Conservation (phyloP, 2,113 vertebrate genomes). For the Bungarus multicinctus region DNA sequence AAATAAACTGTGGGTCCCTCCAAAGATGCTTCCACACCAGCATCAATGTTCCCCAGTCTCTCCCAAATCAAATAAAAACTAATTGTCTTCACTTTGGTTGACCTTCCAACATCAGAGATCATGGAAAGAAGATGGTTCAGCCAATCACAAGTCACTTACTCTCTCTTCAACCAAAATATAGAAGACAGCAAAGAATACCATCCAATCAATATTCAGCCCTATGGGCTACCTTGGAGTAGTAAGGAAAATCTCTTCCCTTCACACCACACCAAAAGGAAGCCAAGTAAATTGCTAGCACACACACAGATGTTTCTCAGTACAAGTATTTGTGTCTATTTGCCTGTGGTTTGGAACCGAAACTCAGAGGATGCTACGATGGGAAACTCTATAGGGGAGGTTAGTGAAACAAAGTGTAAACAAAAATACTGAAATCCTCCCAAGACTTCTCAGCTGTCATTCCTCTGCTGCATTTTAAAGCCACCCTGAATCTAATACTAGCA, state of each 20-base stretch:
- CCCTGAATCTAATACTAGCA: neutral
- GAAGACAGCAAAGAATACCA: neutral
- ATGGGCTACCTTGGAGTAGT: neutral
- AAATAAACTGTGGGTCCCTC: conserved; percentile 40
- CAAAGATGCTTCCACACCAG: neutral
- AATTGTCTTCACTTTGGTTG: neutral
- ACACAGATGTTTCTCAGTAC: neutral
- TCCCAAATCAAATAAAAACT: neutral
- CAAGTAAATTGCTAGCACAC: neutral
- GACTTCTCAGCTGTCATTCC: neutral
- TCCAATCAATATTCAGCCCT: neutral
- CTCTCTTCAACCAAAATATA: neutral
- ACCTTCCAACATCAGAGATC: neutral
- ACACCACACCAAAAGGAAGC: neutral
- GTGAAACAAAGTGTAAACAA: neutral
- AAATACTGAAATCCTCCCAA: neutral
- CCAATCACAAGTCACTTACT: neutral
- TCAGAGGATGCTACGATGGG: neutral
- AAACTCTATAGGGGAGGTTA: neutral
- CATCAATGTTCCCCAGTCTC: neutral
- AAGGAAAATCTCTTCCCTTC: neutral
- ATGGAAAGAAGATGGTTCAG: neutral
- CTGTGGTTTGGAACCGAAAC: neutral
- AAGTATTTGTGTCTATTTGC: neutral
- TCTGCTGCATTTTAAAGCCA: neutral